A percentile compares a stretch with the other conserved stretches of the same genome.
These are phyloP conservation scores for Phoenicopterus ruber DNA, from an alignment of 2,113 vertebrate species.

Conservation along the genomic window DNA sequence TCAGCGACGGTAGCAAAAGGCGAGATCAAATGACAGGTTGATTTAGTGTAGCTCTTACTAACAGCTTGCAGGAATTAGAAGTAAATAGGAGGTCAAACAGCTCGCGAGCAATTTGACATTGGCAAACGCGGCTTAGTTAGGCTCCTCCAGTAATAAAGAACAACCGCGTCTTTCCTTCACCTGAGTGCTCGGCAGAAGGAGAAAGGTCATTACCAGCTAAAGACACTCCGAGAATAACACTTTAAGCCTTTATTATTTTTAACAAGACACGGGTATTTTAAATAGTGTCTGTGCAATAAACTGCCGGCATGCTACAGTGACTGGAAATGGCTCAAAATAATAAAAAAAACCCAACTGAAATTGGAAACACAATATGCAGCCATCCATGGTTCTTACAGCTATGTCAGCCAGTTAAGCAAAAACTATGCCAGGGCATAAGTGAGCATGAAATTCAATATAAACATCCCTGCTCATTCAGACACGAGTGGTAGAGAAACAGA, in stretches of 20 bases:
- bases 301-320: not conserved
- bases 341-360: not conserved
- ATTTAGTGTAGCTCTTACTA: slow-evolving; percentile 65
- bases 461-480: not conserved
- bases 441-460: slow-evolving; percentile 9
- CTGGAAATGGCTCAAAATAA: not conserved
- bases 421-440: not conserved
- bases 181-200: not conserved
- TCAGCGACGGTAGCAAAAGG: not conserved
- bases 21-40: slow-evolving; percentile 63
- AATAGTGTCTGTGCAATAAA: not conserved
- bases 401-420: not conserved
- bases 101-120: slow-evolving; percentile 62
- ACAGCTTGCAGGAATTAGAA: slow-evolving; percentile 70
- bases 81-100: slow-evolving; percentile 70
- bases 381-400: slow-evolving; percentile 1
- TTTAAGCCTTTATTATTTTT: slow-evolving; percentile 29
- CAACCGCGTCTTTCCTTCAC: not conserved
- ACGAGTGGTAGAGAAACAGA: not conserved
- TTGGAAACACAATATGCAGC: not conserved
- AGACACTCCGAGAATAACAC: not conserved
- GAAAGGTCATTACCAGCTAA: slow-evolving; percentile 39
- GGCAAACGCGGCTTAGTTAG: slow-evolving; percentile 64
- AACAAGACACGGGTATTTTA: not conserved
- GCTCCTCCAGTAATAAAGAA: slow-evolving; percentile 59